Evolutionary conservation across 1,140 invertebrate genomes (phyloP).

Genomic region (Centruroides vittatus): DNA sequence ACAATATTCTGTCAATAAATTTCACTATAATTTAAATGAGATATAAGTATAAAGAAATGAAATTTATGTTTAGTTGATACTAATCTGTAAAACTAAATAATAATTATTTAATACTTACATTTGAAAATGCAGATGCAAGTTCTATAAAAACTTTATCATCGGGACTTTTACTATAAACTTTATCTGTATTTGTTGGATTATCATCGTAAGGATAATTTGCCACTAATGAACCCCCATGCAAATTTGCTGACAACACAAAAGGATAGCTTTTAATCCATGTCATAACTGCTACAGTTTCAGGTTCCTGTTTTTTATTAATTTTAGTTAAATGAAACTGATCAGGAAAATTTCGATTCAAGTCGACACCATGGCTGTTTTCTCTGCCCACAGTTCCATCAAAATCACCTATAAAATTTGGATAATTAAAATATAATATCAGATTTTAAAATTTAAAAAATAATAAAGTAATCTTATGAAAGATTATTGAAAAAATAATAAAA

Average conservation of each 20-base stretch:
- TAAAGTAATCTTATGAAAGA: too few relatives aligned
- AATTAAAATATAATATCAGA: neutral
- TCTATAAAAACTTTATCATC: conserved; percentile 74
- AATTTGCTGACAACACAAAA: conserved; percentile 38
- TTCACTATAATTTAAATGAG: neutral
- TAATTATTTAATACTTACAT: conserved; percentile 33
- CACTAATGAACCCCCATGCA: conserved; percentile 42
- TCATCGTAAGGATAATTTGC: conserved; percentile 39
- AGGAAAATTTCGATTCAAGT: conserved; percentile 36
- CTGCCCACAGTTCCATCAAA: conserved; percentile 44
- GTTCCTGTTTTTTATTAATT: conserved; percentile 19
- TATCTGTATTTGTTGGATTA: conserved; percentile 16
- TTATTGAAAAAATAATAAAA: too few relatives aligned
- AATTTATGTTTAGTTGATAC: neutral
- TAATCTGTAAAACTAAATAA: neutral
- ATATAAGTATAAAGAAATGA: conserved; percentile 4
- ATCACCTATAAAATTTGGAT: conserved; percentile 40
- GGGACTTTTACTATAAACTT: conserved; percentile 41
- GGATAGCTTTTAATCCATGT: conserved; percentile 31
- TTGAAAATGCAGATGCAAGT: conserved; percentile 64
- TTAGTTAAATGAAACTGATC: conserved; percentile 33
- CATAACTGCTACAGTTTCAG: conserved; percentile 33
- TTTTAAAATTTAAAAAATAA: too few relatives aligned
- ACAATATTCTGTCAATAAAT: too few relatives aligned
- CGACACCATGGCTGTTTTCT: conserved; percentile 24